Evolutionary conservation across 2,888 invertebrate species (phyloP), one percentile per base, ranked within the genome.

Genomic region (Rhogogaster chlorosoma): DNA sequence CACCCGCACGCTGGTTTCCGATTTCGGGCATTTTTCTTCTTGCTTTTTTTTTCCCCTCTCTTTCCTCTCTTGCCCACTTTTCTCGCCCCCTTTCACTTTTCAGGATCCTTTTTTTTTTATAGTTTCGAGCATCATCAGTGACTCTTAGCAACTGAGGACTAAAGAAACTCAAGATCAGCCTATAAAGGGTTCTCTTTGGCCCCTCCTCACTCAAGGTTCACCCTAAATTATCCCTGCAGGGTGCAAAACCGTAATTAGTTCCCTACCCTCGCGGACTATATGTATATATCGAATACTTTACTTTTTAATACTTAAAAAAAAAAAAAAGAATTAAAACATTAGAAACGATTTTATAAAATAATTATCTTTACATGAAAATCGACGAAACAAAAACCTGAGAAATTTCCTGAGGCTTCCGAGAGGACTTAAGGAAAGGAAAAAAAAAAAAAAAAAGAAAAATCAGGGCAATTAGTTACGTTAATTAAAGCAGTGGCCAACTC

Each of bases 171-270:
- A 32, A 67, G 67, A 67, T 32, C 29, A 18, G 18, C 32, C 67
- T 32, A 1, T 67, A 67, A 67, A 67, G 67, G 32, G 32, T 67
- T 67, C 67, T 29, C 32, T 67, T 32, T 3, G 29, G 32, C 32
- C 26, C 26, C 32, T 67, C 32, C n/a, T n/a, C 53, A n/a, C 53
- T 67, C 67, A 67, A 67, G 32, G 32, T 67, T 15, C 29, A 18
- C 67, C 67, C 67, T 67, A 32, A 67, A 67, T 67, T 67, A 67
- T 67, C 18, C 32, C 67, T 18, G 15, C 15, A 18, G 67, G 67
- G 67, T 32, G 1, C 6, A 67, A 67, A 67, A 29, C 67, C 32
- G 67, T 32, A 67, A 67, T 67, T 32, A 67, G 67, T 32, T 67
- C 9, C n/a, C n/a, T 32, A 32, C 67, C 67, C 67, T 67, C 67